A percentile compares a stretch with the other conserved stretches of the same genome.
These are phyloP conservation scores for Myotis planiceps DNA, from an alignment of 2,797 vertebrate species.

Conservation along the genomic window DNA sequence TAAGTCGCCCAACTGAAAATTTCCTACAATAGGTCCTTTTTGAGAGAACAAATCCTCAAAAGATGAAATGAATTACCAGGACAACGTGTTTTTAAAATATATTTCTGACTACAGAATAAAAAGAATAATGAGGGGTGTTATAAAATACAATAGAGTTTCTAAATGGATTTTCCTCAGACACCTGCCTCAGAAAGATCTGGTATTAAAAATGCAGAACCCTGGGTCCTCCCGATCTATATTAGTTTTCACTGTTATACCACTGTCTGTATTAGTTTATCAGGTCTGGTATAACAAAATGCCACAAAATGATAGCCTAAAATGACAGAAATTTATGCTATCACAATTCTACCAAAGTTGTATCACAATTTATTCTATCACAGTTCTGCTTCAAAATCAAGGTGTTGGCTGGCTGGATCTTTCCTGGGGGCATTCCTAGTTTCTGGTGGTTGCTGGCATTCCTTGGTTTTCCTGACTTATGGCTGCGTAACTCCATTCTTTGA, in stretches of 20 bases:
- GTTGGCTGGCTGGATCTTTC: not conserved
- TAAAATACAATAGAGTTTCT: not conserved
- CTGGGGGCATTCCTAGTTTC: not conserved
- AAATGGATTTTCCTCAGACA: not conserved
- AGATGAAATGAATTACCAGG: not conserved
- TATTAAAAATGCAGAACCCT: not conserved
- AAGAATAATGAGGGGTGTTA: not conserved
- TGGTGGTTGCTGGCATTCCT: not conserved
- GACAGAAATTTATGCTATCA: not conserved
- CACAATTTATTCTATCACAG: too few species aligned
- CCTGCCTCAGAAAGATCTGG: not conserved
- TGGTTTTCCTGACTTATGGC: not conserved
- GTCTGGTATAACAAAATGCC: not conserved
- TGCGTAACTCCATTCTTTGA: accelerated
- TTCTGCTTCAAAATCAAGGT: not conserved
- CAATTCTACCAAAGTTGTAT: not conserved
- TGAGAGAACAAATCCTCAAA: not conserved
- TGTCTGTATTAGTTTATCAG: not conserved
- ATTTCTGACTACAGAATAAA: not conserved
- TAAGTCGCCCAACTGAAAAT: not conserved
- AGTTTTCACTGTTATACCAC: not conserved
- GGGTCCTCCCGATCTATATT: not conserved
- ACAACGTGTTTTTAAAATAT: not conserved
- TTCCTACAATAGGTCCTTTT: not conserved
- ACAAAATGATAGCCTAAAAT: not conserved